Percentiles rank a stretch among this genome's conserved stretches.
phyloP scores from a whole-genome alignment of 1,140 invertebrate genomes.

The Procambarus virginalis region DNA sequence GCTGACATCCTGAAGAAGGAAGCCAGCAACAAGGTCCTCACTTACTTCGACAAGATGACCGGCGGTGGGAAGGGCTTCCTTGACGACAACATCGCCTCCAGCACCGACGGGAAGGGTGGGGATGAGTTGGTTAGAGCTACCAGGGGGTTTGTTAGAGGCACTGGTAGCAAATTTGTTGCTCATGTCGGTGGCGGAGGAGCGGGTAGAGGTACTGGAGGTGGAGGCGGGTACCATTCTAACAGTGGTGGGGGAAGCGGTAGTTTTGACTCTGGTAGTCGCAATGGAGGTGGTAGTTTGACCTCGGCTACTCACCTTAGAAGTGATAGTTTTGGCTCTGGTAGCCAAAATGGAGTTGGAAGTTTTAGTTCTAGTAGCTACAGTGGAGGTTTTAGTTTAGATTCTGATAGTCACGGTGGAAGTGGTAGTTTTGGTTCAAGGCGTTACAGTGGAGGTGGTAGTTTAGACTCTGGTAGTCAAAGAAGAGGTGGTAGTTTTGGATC shows the following conservation, averaged over 20 bases:
- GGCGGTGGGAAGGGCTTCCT: no score
- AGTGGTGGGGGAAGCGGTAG: background rate
- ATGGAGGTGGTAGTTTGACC: background rate
- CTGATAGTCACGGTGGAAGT: background rate
- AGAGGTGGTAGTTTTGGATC: background rate
- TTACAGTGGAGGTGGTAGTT: slow-evolving; percentile 14
- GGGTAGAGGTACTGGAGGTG: background rate
- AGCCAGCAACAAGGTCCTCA: no score
- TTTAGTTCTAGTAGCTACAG: slow-evolving; percentile 1
- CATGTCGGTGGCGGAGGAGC: background rate
- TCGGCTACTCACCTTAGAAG: background rate
- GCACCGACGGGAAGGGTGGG: no score
- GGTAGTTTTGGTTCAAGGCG: background rate
- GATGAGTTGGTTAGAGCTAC: no score
- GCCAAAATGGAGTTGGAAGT: background rate
- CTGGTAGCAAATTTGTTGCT: no score
- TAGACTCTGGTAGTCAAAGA: background rate
- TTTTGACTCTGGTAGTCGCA: background rate
- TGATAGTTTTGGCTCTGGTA: background rate
- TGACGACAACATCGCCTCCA: no score
- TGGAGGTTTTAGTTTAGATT: background rate
- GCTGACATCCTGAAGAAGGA: no score
- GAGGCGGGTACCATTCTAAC: background rate
- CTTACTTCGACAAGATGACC: no score
- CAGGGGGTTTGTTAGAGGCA: no score